Conservation (phyloP, 2,888 invertebrate genomes). For the Dolichopus griseipennis region DNA sequence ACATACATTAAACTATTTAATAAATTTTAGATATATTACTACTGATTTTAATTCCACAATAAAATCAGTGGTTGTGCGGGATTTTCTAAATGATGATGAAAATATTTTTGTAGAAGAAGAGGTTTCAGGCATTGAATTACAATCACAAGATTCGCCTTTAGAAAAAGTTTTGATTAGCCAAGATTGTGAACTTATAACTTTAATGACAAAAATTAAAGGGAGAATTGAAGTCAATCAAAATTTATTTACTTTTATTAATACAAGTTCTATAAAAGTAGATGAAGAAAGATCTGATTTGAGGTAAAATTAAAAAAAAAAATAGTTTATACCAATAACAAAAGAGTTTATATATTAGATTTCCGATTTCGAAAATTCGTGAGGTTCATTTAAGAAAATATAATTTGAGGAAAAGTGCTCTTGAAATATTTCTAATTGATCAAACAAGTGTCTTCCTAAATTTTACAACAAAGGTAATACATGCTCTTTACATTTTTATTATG, state of each 20-base stretch:
- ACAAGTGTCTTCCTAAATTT: conserved; percentile 59
- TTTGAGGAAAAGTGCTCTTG: conserved; percentile 53
- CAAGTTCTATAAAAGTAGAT: conserved; percentile 47
- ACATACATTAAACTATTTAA: not conserved
- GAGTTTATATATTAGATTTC: conserved; percentile 35
- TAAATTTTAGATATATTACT: conserved; percentile 33
- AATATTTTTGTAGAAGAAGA: conserved; percentile 45
- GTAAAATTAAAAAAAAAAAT: conserved; percentile 26
- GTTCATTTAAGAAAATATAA: conserved; percentile 57
- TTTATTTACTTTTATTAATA: conserved; percentile 51
- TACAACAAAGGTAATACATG: conserved; percentile 48
- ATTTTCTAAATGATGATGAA: conserved; percentile 43
- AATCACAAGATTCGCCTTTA: conserved; percentile 44
- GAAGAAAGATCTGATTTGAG: conserved; percentile 45
- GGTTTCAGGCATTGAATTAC: conserved; percentile 40
- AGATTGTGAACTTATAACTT: conserved; percentile 53
- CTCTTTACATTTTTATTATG: no score
- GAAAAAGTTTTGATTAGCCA: conserved; percentile 53
- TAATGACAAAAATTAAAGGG: conserved; percentile 52
- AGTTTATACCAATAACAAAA: conserved; percentile 7
- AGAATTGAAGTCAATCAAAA: conserved; percentile 53
- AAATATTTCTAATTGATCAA: conserved; percentile 56
- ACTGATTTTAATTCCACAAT: conserved; percentile 41
- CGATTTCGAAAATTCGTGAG: conserved; percentile 50
- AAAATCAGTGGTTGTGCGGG: conserved; percentile 42